Evolutionary conservation across 2,888 invertebrate genomes (phyloP).

Genomic region (Xylota sylvarum): DNA sequence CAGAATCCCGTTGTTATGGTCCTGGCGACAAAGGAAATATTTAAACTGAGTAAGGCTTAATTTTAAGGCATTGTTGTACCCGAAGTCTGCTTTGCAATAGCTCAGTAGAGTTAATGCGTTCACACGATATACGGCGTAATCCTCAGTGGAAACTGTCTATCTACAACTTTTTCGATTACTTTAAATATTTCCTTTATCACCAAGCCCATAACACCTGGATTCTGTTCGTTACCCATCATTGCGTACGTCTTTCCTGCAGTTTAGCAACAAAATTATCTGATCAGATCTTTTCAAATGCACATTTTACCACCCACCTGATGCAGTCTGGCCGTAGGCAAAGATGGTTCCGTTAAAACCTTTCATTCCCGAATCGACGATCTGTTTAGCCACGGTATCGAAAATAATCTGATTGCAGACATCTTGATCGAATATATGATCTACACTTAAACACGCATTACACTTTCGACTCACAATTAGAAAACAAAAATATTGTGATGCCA

Average conservation of each 20-base stretch:
- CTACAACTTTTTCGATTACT: slow-evolving; percentile 87
- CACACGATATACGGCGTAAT: too few relatives aligned
- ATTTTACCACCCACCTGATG: slow-evolving; percentile 87
- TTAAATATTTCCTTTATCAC: slow-evolving; percentile 90
- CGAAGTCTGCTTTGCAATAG: too few relatives aligned
- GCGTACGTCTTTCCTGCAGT: slow-evolving; percentile 89
- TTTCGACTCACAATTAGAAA: not conserved
- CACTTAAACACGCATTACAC: slow-evolving; percentile 78
- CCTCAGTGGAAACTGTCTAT: slow-evolving; percentile 90
- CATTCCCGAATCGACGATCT: slow-evolving; percentile 90
- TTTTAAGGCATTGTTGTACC: too few relatives aligned
- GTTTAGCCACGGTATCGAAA: slow-evolving; percentile 89
- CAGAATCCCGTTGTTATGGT: slow-evolving; percentile 91
- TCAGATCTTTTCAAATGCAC: not conserved
- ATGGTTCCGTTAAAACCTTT: slow-evolving; percentile 94
- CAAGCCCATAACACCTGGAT: slow-evolving; percentile 91
- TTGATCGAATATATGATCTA: slow-evolving; percentile 91
- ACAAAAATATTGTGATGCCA: slow-evolving; percentile 81
- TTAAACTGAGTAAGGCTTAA: too few relatives aligned
- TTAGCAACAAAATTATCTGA: not conserved
- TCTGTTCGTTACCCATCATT: slow-evolving; percentile 90
- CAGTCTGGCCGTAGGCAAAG: slow-evolving; percentile 96
- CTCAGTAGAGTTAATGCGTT: too few relatives aligned
- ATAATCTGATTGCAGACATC: slow-evolving; percentile 87
- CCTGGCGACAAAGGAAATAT: slow-evolving; percentile 89